Evolutionary conservation across 2,797 vertebrate species (phyloP).

Genomic region (Rhinogobio ventralis): DNA sequence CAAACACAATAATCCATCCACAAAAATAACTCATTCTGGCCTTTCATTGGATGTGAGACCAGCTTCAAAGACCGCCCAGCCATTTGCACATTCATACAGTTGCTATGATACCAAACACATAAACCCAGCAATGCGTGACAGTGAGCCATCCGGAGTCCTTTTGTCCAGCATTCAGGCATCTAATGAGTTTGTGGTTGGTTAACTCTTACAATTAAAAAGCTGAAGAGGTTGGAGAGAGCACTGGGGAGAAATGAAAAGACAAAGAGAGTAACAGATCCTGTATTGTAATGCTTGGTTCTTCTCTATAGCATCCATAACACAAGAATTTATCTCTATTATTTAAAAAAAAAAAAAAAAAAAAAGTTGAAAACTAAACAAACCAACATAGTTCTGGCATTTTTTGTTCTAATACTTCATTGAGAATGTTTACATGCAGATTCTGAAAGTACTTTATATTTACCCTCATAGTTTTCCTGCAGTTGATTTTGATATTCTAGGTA

Average conservation of each 20-base stretch:
- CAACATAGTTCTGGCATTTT: not conserved
- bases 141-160: constrained; percentile 55
- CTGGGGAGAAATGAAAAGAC: constrained; percentile 24
- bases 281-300: not conserved
- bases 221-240: constrained; percentile 25
- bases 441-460: too few relatives aligned
- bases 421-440: too few relatives aligned
- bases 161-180: constrained; percentile 60
- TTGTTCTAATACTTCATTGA: not conserved
- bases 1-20: constrained; percentile 70
- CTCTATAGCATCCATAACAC: not conserved
- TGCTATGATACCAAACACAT: constrained; percentile 75
- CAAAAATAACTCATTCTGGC: constrained; percentile 79
- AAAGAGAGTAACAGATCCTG: constrained; percentile 6
- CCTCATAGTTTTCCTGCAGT: too few relatives aligned
- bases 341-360: too few relatives aligned
- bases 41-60: constrained; percentile 71
- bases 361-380: not conserved
- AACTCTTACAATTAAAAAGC: constrained; percentile 60
- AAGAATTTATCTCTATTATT: not conserved
- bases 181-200: constrained; percentile 61
- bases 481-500: too few relatives aligned
- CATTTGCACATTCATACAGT: constrained; percentile 61
- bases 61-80: constrained; percentile 67
- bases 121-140: constrained; percentile 66